These are phyloP conservation scores for Muricea muricata DNA, from an alignment of 92 coral and sea anemone genomes.

Conservation along the genomic window DNA sequence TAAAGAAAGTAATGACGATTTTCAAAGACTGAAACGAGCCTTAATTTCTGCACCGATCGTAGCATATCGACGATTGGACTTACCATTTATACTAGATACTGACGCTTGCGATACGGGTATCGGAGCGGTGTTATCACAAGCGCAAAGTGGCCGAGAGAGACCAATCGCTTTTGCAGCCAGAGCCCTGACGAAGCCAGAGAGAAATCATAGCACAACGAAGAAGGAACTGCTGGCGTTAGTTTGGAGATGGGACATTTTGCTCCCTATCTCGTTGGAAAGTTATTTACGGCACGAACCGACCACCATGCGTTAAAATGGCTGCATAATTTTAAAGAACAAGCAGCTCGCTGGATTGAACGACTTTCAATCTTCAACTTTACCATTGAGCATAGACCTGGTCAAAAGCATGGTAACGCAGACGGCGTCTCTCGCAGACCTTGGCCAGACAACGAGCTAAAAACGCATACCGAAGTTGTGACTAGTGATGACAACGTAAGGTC, in stretches of 20 bases:
- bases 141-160: not conserved
- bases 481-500: too few relatives aligned
- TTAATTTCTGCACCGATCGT: not conserved
- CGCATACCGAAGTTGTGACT: too few relatives aligned
- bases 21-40: not conserved
- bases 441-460: not conserved
- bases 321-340: not conserved
- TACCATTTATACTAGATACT: conserved; percentile 50
- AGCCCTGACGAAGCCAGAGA: not conserved
- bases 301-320: not conserved
- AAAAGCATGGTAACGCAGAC: not conserved
- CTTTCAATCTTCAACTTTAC: too few relatives aligned
- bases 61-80: conserved; percentile 43
- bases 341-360: too few relatives aligned
- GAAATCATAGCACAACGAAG: conserved; percentile 17
- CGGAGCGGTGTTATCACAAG: not conserved
- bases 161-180: conserved; percentile 3
- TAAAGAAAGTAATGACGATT: conserved; percentile 40
- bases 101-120: conserved; percentile 31
- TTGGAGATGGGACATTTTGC: conserved; percentile 12
- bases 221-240: conserved; percentile 20
- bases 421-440: conserved; percentile 1
- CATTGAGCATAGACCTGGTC: not conserved
- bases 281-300: conserved; percentile 5
- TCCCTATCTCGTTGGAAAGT: not conserved